Base-by-base conservation (phyloP, 1,140 invertebrate genomes). In the Euura saliciscinereae region DNA sequence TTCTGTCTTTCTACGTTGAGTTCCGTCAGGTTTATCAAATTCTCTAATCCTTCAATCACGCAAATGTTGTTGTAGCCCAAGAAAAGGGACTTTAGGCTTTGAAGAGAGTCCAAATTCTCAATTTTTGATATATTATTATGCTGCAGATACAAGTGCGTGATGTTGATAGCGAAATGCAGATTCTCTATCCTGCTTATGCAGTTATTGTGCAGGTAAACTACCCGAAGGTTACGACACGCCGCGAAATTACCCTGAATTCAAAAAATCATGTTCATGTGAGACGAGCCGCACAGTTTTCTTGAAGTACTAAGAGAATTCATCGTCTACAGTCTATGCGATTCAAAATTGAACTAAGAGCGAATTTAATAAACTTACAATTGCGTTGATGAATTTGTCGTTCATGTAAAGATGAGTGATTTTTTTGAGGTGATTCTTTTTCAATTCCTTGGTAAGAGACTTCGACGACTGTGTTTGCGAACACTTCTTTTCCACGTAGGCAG, bases 131-230 rank as follows among this genome's bases (percentile, higher is more conserved):
- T 90, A 78, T 88, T 84, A 77, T 94, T 93, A 78, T 91, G 91
- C 88, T 94, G 92, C 3, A 93, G 78, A 82, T 93, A 93, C 43
- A 94, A 84, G 77, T 91, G 89, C 2, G 90, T 91, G 45, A 93
- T 79, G 77, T 91, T 91, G n/a, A 79, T 80, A 0, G 91, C 81
- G 64, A 83, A 77, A 71, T 91, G 80, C 3, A 94, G 78, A 79
- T 92, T 91, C 77, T 91, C 86, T 70, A 93, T 91, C 77, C 85
- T 89, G 6, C 82, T 79, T 71, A 93, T 88, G 11, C 80, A 79
- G 77, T 93, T 93, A 75, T 90, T 90, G 76, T 92, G 91, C 59
- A 92, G 88, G 83, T 93, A 93, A 11, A 92, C 85, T 28, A 91
- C 91, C 72, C 88, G 84, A 42, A 92, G 79, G 71, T 90, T 88